phyloP scores from a whole-genome alignment of 2,113 vertebrate genomes.

The Sterrhoptilus dennistouni region DNA sequence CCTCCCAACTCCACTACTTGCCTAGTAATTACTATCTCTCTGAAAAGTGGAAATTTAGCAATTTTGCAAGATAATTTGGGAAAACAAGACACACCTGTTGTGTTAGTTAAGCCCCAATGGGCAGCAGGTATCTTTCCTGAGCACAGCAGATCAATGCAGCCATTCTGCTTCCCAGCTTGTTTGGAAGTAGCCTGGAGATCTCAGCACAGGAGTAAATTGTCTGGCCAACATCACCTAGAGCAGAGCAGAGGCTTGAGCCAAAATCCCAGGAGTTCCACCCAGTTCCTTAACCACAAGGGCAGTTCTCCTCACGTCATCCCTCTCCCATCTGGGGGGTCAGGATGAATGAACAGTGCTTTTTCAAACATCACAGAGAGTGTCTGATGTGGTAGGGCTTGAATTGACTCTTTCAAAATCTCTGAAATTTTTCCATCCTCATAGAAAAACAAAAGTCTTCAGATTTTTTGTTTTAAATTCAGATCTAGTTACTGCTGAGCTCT shows the following conservation, averaged over 20 bases:
- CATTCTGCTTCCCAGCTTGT: neutral
- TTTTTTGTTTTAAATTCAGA: constrained; percentile 54
- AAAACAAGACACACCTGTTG: neutral
- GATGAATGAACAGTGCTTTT: neutral
- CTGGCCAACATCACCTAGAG: neutral
- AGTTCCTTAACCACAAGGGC: neutral
- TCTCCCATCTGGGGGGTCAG: neutral
- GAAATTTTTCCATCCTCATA: neutral
- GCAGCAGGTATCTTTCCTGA: neutral
- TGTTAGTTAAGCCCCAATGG: neutral
- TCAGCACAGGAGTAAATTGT: neutral
- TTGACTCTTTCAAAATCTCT: constrained; percentile 17
- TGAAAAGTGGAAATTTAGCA: neutral
- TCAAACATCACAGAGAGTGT: neutral
- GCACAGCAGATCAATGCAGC: neutral
- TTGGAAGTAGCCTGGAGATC: neutral
- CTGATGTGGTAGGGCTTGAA: constrained; percentile 42
- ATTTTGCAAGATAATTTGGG: neutral
- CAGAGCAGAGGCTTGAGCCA: neutral
- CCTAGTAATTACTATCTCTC: neutral
- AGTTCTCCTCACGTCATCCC: neutral
- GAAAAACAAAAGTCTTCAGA: constrained; percentile 27
- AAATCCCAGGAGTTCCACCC: neutral
- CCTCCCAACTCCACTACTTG: neutral
- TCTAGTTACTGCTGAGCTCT: constrained; percentile 20